Base-by-base conservation (phyloP, 1,140 invertebrate species). In the Carposina sasakii region DNA sequence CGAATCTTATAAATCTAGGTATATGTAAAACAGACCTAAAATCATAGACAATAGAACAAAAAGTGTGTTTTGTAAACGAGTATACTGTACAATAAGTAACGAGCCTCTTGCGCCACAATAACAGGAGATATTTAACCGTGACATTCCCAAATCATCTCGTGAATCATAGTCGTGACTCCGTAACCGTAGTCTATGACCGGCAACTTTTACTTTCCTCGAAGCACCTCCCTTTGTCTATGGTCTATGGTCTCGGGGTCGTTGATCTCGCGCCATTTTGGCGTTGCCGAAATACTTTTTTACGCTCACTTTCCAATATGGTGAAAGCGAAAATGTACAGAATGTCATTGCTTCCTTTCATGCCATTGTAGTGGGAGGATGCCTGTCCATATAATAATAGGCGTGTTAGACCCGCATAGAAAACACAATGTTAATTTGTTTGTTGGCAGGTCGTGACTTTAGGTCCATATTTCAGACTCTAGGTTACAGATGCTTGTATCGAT, bases 231-330 rank as follows among this genome's bases (percentile, higher is more conserved):
- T 81, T 81, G 74, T 79, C 71, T 79, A 63, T 63, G 50, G 70
- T 71, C 78, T 72, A 76, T 76, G 71, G 77, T 63, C 67, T 31
- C 60, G 66, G 57, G 76, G 76, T 81, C 76, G 62, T 67, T 65
- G 78, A 60, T 65, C 78, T 67, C 60, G 47, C 67, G 68, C 66
- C 71, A 72, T 81, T 77, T 71, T 74, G 73, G 62, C 63, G 74
- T 79, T 83, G 81, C 76, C 81, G 78, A 84, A 84, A 82, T 82
- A 67, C 70, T 81, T 84, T 82, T 81, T 84, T 81, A 77, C 81
- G 76, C 71, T 84, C 71, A 84, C 81, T 84, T 84, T 84, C 81
- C 81, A 84, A 84, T 79, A 72, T 63, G 67, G 81, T 84, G 81
- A 84, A 84, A 84, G 78, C 76, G 81, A 82, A 81, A 81, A 84